A percentile compares a stretch with the other conserved stretches of the same genome.
Evolutionary conservation across 2,797 vertebrate species (phyloP).

Genomic region (Vipera latastei): DNA sequence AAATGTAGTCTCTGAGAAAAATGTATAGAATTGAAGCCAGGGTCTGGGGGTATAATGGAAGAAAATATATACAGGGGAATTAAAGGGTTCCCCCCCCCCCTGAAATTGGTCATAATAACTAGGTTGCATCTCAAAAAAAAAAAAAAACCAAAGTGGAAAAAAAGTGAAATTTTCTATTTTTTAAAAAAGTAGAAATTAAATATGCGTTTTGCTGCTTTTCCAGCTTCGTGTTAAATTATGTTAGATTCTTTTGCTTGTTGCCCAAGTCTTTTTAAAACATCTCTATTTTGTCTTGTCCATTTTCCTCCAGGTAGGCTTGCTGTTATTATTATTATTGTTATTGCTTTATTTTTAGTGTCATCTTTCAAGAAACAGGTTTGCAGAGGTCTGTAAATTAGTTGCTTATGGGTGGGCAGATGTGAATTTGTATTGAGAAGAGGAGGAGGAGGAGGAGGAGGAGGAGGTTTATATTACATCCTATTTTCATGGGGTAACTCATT

Average conservation of each 20-base stretch:
- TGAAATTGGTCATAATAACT: background rate
- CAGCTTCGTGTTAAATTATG: background rate
- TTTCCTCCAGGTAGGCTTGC: background rate
- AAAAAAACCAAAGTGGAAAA: background rate
- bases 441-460: too few relatives aligned
- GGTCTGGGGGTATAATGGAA: background rate
- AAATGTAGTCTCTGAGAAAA: background rate
- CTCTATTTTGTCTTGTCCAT: background rate
- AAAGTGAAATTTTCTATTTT: background rate
- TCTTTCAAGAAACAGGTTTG: background rate
- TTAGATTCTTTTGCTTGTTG: background rate
- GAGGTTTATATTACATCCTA: background rate
- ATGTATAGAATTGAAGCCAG: background rate
- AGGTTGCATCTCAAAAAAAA: background rate
- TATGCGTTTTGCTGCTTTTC: background rate
- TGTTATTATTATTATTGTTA: background rate
- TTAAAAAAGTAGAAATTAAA: background rate
- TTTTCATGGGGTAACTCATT: background rate
- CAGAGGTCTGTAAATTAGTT: background rate
- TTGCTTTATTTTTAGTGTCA: background rate
- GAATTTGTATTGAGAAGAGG: too few relatives aligned
- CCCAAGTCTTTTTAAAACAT: background rate
- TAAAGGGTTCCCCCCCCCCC: background rate
- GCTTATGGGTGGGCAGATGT: background rate
- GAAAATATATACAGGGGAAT: background rate